Evolutionary conservation across 2,888 invertebrate genomes (phyloP).

Genomic region (Diloba caeruleocephala): DNA sequence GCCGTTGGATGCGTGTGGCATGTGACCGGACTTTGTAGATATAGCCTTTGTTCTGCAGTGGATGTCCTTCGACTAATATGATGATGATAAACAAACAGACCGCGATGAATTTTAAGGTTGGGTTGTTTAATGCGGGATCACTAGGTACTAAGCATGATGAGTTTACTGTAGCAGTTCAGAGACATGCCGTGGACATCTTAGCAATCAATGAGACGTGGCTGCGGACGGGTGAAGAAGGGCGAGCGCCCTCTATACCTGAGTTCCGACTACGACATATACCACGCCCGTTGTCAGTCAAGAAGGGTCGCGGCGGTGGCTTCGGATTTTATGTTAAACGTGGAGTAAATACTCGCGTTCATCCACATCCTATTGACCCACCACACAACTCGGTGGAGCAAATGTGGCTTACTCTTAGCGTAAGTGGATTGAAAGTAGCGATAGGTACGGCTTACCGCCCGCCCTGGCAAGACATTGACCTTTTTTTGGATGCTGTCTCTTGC

Average conservation of each 20-base stretch:
- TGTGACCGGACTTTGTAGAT: too few species aligned
- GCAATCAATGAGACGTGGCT: conserved; percentile 52
- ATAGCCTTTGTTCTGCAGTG: too few species aligned
- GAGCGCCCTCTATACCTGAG: conserved; percentile 25
- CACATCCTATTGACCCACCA: too few species aligned
- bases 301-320: neutral
- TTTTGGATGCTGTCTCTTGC: too few species aligned
- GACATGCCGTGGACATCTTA: conserved; percentile 24
- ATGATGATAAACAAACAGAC: too few species aligned
- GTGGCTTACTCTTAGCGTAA: neutral
- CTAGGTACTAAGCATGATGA: too few species aligned
- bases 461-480: conserved; percentile 21
- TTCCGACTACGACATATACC: conserved; percentile 11
- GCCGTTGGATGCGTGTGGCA: too few species aligned
- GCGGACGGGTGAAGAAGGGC: neutral
- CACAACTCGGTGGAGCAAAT: too few species aligned
- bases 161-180: conserved; percentile 11
- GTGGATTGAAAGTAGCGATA: conserved; percentile 4
- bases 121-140: too few species aligned
- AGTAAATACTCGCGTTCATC: conserved; percentile 1
- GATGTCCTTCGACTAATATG: too few species aligned
- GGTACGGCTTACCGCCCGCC: too few species aligned
- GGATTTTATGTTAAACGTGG: neutral
- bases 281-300: neutral
- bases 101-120: too few species aligned